These are phyloP conservation scores for Chouioia cunea DNA, from an alignment of 2,888 invertebrate species.

Conservation along the genomic window DNA sequence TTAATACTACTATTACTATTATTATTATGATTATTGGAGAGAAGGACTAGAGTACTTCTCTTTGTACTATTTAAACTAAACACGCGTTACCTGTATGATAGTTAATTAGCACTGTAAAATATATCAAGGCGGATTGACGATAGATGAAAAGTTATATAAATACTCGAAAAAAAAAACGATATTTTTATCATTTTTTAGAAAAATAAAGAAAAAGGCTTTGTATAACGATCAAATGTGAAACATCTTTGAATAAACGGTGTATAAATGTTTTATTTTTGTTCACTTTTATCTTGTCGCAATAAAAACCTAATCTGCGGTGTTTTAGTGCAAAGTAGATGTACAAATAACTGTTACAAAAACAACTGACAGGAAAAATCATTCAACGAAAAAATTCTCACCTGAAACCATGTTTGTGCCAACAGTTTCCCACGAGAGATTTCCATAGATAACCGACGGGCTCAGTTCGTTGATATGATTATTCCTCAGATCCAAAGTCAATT, in stretches of 20 bases:
- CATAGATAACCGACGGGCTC: conserved; percentile 88
- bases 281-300: not conserved
- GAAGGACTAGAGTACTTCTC: conserved; percentile 34
- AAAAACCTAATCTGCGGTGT: not conserved
- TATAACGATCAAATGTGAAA: conserved; percentile 34
- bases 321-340: not conserved
- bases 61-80: conserved; percentile 43
- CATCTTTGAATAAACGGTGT: conserved; percentile 44
- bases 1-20: conserved; percentile 23
- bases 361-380: not conserved
- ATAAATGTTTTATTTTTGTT: conserved; percentile 20
- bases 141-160: conserved; percentile 26
- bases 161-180: conserved; percentile 28
- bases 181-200: conserved; percentile 37
- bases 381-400: conserved; percentile 70
- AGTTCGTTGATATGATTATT: conserved; percentile 86
- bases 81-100: conserved; percentile 48
- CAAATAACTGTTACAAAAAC: conserved; percentile 6
- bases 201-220: conserved; percentile 30
- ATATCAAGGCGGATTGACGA: conserved; percentile 35
- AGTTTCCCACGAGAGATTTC: conserved; percentile 89
- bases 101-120: conserved; percentile 49
- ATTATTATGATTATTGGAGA: conserved; percentile 15
- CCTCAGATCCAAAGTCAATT: conserved; percentile 86
- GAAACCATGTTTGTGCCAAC: conserved; percentile 88